Base-by-base conservation (phyloP, 1,140 invertebrate genomes). In the Drosophila tristis region DNA sequence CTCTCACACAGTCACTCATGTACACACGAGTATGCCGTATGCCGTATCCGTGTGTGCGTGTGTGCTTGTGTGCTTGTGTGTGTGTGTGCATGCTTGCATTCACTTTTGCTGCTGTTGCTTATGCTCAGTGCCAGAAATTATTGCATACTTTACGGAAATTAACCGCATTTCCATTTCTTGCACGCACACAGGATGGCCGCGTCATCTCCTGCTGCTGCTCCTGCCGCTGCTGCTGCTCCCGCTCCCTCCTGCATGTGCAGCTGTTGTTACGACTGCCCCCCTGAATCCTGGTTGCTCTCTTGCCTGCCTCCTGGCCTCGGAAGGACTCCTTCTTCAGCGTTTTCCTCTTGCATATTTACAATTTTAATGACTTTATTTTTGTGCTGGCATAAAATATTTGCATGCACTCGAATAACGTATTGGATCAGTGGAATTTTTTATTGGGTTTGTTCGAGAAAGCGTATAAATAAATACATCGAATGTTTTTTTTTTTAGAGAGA, bases 81-180 rank as follows among this genome's bases (percentile, higher is more conserved):
- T 25, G 11, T 15, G n/a, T n/a, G 26, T 35, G 26, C n/a, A 35
- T 35, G 59, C 57, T 55, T 60, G 43, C 51, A 56, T 44, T 62
- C 51, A 31, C 35, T 15, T 47, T 15, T 47, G 48, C 29, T 59
- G 62, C 53, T 63, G 51, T 81, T 63, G 76, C 78, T 87, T 87
- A 82, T 82, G 82, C 67, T 79, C 71, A 61, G 79, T 71, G 80
- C 72, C 84, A 89, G 84, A 86, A 90, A 90, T 90, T 90, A 90
- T 90, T 90, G 86, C 86, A 90, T 86, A 90, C 86, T 90, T 90
- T 90, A 90, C 86, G 86, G 86, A 90, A 90, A 90, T 90, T 90
- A 90, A 90, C 86, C 86, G 86, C 86, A 90, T 90, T 90, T 90
- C 86, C 78, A 86, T 86, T 87, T 86, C 81, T 90, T 90, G 84